Evolutionary conservation across 2,888 invertebrate genomes (phyloP).

Genomic region (Mellilla xanthometata): DNA sequence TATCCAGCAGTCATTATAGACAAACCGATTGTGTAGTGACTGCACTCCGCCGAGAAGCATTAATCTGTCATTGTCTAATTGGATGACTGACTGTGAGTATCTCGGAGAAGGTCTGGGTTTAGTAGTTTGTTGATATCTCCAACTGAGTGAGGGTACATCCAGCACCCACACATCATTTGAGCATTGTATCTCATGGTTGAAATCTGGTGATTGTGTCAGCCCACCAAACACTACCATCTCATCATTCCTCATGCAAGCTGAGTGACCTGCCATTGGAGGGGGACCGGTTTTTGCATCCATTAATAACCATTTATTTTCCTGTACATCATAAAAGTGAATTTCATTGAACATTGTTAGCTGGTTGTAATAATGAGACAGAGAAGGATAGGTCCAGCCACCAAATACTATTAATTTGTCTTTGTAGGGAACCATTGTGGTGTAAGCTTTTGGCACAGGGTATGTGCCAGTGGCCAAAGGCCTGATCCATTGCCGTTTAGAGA

Average conservation of each 20-base stretch:
- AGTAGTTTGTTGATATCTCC: slow-evolving; percentile 89
- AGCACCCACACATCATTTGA: slow-evolving; percentile 96
- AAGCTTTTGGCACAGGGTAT: slow-evolving; percentile 98
- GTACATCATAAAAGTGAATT: slow-evolving; percentile 93
- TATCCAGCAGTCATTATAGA: slow-evolving; percentile 96
- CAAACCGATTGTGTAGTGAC: slow-evolving; percentile 88
- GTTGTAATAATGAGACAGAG: slow-evolving; percentile 91
- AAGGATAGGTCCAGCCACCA: slow-evolving; percentile 98
- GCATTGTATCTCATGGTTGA: slow-evolving; percentile 71
- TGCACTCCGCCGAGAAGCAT: slow-evolving; percentile 94
- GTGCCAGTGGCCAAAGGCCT: slow-evolving; percentile 91
- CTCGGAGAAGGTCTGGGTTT: slow-evolving; percentile 89
- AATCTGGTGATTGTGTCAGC: slow-evolving; percentile 77
- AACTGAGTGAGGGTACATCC: slow-evolving; percentile 88
- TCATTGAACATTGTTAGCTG: slow-evolving; percentile 95
- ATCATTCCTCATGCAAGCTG: slow-evolving; percentile 92
- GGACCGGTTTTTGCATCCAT: slow-evolving; percentile 87
- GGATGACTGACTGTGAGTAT: slow-evolving; percentile 96
- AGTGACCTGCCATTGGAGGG: slow-evolving; percentile 95
- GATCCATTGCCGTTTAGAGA: slow-evolving; percentile 92
- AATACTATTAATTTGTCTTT: slow-evolving; percentile 92
- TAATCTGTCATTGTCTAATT: slow-evolving; percentile 89
- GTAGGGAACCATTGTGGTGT: slow-evolving; percentile 95
- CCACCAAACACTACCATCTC: slow-evolving; percentile 94
- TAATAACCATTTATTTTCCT: slow-evolving; percentile 90